phyloP scores from a whole-genome alignment of 2,113 vertebrate species.

The Cricetomys ansorgei region DNA sequence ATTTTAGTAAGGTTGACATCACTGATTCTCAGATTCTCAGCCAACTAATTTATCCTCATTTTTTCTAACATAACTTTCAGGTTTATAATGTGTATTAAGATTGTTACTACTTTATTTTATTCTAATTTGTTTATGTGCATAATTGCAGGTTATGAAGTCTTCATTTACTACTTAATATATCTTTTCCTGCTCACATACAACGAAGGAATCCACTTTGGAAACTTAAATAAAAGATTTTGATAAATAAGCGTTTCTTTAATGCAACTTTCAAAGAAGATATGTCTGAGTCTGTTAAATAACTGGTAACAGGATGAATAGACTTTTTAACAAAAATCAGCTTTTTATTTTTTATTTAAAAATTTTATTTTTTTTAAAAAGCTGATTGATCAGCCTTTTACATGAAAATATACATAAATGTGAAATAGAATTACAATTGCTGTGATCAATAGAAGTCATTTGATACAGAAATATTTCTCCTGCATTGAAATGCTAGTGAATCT shows the following conservation, averaged over 20 bases:
- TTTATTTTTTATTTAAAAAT: too few species aligned
- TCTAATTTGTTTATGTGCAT: slow-evolving; percentile 64
- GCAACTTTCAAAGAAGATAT: neutral
- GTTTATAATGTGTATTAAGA: slow-evolving; percentile 52
- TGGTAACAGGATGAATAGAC: neutral
- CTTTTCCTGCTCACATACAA: slow-evolving; percentile 33
- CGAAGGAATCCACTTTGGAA: neutral
- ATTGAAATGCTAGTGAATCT: slow-evolving; percentile 5
- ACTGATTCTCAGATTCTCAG: slow-evolving; percentile 21
- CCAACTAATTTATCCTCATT: slow-evolving; percentile 43
- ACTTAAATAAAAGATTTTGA: neutral
- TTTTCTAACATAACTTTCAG: slow-evolving; percentile 33
- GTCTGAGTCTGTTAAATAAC: neutral
- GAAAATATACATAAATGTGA: too few species aligned
- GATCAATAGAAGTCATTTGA: neutral
- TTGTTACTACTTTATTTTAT: slow-evolving; percentile 47
- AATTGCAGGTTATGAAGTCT: slow-evolving; percentile 68
- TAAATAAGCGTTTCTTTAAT: slow-evolving; percentile 11
- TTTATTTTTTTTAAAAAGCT: too few species aligned
- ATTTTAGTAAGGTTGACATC: slow-evolving; percentile 10
- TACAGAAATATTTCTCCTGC: neutral
- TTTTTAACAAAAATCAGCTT: neutral
- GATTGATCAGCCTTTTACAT: neutral
- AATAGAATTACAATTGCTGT: neutral
- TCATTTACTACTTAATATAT: slow-evolving; percentile 53